Evolutionary conservation across 2,797 vertebrate species (phyloP), one percentile per base, ranked within the genome.

Genomic region (Pygocentrus nattereri): DNA sequence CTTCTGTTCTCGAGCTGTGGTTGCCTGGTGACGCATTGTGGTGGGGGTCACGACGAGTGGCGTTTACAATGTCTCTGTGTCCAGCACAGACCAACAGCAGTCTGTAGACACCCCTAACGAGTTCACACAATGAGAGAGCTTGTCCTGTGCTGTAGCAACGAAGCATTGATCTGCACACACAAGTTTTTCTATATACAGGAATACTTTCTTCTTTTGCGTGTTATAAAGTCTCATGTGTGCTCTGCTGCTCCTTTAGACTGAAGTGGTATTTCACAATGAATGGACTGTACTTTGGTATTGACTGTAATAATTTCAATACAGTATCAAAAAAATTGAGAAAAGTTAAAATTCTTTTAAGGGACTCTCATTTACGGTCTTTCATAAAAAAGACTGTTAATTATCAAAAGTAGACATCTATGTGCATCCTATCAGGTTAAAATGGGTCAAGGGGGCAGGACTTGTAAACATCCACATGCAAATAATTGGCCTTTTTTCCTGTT

Each of bases 1-100:
- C 44, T 78, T 5, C 34, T 78, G 62, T 30, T 69, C 68, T 67
- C 65, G 8, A 27, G 70, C 64, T 50, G 54, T 49, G 23, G 79
- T 84, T 86, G 84, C 84, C 65, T 72, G 68, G 78, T 78, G 52
- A 85, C 47, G 5, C 38, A 69, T 84, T 89, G 85, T 79, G 68
- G 64, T 21, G 25, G 21, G 78, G 78, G 86, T 78, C 69, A 71
- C 4, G 61, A 76, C 41, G 80, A 80, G 78, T 78, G 78, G 16
- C 27, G 34, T 83, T 81, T 85, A 49, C 70, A 81, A 75, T 65
- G 74, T 59, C 30, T 64, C 75, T 76, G 85, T 62, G 80, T 74
- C 58, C 54, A 41, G 61, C 38, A 76, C 54, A 54, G 80, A 74
- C 59, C 52, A 47, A 78, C 82, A 84, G 72, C 59, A 71, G 68